Evolutionary conservation across 2,797 vertebrate genomes (phyloP), one percentile per base, ranked within the genome.

Genomic region (Rachycentron canadum): DNA sequence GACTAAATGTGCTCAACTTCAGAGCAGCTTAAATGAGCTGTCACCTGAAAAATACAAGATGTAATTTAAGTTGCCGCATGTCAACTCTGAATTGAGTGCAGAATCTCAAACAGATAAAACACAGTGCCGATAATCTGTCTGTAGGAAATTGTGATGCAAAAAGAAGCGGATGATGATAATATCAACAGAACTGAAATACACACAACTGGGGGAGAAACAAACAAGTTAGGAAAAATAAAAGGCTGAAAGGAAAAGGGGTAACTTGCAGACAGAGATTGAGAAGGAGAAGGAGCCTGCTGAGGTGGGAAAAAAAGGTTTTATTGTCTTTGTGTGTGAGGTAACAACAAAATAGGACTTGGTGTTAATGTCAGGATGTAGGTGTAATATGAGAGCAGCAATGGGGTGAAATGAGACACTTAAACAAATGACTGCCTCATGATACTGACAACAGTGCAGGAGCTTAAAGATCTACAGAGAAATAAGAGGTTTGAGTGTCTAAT

Each of bases 281-380:
- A 58, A 11, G 45, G 36, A n/a, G 19, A 58, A 11, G 45, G 19
- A 53, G 26, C 65, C 45, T 1, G 38, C 73, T 73, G 73, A 58
- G 65, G 32, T 47, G 59, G 36, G 73, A 81, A 71, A 53, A 23
- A 34, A 56, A 7, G 3, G 32, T 32, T 45, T 41, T 21, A 12
- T 16, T n/a, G 3, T 36, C 1, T 76, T 9, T n/a, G 40, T 45
- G 25, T n/a, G 30, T 0, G 1, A 60, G 25, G 47, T 49, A 52
- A 58, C 65, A 38, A 4, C 10, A 52, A 68, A 77, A 55, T 12
- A 25, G 14, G 47, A 73, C 32, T 26, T 21, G 5, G 62, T 62
- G 66, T 68, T 63, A 81, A 73, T 71, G 70, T 62, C 78, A 66
- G 41, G 17, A n/a, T 57, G 73, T 65, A 80, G 73, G 73, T 70